These are phyloP conservation scores for Amiota mariae DNA, from an alignment of 2,888 invertebrate species.

Conservation along the genomic window DNA sequence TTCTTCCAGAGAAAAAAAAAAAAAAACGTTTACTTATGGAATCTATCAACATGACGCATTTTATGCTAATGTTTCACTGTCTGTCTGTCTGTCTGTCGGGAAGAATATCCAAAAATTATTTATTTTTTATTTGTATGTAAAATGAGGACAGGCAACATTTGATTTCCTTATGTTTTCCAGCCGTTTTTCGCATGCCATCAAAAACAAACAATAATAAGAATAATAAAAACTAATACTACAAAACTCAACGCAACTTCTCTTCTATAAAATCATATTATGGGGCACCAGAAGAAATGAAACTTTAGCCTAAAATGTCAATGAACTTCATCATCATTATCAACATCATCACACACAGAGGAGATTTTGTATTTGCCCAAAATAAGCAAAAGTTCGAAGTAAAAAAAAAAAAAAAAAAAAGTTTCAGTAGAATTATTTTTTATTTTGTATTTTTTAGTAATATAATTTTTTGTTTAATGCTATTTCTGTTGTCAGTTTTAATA, in stretches of 20 bases:
- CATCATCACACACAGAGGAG: no score
- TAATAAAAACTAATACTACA: no score
- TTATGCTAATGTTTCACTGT: no score
- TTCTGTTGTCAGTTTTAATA: not conserved
- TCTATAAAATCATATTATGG: not conserved
- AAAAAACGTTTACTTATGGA: not conserved
- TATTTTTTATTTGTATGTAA: not conserved
- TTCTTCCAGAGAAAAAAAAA: not conserved
- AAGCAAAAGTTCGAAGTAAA: no score
- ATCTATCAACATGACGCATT: no score
- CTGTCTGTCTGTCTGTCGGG: not conserved
- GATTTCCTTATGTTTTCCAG: conserved; percentile 23
- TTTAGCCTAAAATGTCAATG: conserved; percentile 25
- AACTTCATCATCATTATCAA: conserved; percentile 2
- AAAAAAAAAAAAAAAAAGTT: no score
- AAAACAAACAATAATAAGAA: no score
- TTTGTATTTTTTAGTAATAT: not conserved
- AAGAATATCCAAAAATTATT: not conserved
- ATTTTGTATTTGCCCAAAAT: no score
- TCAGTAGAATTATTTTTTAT: not conserved
- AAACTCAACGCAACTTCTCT: no score
- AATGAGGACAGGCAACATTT: conserved; percentile 26
- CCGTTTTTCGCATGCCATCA: not conserved
- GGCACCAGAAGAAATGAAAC: not conserved
- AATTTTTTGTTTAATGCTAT: no score